Conservation (phyloP, 2,888 invertebrate species). For the Lacanobia wlatinum region DNA sequence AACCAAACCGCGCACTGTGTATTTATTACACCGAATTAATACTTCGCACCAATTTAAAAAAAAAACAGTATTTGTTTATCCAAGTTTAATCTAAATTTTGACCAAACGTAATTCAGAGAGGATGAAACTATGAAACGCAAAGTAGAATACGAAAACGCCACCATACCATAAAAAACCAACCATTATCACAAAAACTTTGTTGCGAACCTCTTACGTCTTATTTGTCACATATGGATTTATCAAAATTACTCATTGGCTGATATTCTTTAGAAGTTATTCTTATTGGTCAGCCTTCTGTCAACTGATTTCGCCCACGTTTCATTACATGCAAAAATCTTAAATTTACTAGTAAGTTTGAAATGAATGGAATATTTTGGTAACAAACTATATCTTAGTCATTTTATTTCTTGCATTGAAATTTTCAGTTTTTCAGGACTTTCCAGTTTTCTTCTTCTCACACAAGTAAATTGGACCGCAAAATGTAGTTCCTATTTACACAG, state of each 20-base stretch:
- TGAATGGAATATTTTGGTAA: background rate
- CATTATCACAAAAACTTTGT: conserved; percentile 29
- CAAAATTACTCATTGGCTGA: conserved; percentile 37
- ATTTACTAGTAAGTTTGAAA: background rate
- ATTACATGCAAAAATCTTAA: conserved; percentile 15
- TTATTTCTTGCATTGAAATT: background rate
- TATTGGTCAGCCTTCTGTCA: conserved; percentile 33
- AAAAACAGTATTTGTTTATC: conserved; percentile 9
- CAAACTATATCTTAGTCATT: background rate
- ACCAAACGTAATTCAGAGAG: conserved; percentile 21
- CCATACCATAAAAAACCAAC: conserved; percentile 34
- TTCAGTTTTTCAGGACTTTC: background rate
- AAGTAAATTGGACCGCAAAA: background rate
- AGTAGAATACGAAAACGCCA: conserved; percentile 51
- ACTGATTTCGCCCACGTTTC: conserved; percentile 21
- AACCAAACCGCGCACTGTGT: conserved; percentile 26
- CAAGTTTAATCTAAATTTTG: conserved; percentile 40
- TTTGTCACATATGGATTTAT: conserved; percentile 21
- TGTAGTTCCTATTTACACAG: background rate
- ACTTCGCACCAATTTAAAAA: conserved; percentile 12
- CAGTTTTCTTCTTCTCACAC: background rate
- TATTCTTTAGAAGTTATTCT: fast-evolving
- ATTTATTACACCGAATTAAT: conserved; percentile 21
- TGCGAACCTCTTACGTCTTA: conserved; percentile 29
- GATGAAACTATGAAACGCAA: conserved; percentile 45